A percentile compares a stretch with the other conserved stretches of the same genome.
Evolutionary conservation across 2,113 vertebrate genomes (phyloP).

Genomic region (Pseudonaja textilis): DNA sequence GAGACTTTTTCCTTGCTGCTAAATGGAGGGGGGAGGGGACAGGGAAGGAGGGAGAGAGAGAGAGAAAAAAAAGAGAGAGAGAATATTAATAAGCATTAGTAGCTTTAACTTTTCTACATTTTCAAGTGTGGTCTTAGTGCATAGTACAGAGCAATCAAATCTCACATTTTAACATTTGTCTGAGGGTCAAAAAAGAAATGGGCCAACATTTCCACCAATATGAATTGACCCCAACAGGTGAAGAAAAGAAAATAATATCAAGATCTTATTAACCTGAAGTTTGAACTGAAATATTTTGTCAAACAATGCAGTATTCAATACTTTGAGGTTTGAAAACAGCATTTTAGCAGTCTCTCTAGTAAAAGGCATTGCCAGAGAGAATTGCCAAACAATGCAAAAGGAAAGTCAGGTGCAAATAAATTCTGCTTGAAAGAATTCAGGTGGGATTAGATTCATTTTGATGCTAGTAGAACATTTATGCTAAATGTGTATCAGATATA

Average conservation of each 20-base stretch:
- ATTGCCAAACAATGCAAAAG: background rate
- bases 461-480: background rate
- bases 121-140: background rate
- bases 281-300: background rate
- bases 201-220: background rate
- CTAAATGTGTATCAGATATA: background rate
- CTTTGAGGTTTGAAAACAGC: background rate
- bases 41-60: too few relatives aligned
- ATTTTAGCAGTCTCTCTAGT: background rate
- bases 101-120: background rate
- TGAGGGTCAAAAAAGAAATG: background rate
- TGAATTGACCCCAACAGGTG: background rate
- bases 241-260: background rate
- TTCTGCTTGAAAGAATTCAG: background rate
- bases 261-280: background rate
- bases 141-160: background rate
- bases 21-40: background rate
- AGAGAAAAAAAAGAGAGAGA: too few relatives aligned
- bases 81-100: background rate
- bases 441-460: background rate
- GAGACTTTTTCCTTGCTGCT: too few relatives aligned
- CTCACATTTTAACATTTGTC: background rate
- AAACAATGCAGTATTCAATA: background rate
- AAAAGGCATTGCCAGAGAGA: background rate
- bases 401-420: background rate